Evolutionary conservation across 2,113 vertebrate species (phyloP), one percentile per base, ranked within the genome.

Genomic region (Antechinus flavipes): DNA sequence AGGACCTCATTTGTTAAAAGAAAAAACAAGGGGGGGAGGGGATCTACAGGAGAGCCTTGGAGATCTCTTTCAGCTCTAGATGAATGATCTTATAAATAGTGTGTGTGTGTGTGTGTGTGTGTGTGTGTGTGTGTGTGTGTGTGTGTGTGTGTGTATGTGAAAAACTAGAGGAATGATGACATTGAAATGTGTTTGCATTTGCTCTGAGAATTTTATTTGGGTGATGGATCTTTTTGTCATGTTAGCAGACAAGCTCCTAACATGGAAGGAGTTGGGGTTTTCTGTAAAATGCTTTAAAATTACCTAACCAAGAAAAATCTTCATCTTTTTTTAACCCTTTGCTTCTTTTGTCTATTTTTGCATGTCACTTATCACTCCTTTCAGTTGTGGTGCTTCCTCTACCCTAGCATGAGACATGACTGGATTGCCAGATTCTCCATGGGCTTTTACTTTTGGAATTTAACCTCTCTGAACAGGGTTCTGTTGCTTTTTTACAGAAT

Each of bases 391-490:
- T 94, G 95, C 97, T 98, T 98, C 95, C n/a, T 84, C 68, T 96
- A 92, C 94, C 93, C 91, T 94, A 98, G 97, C 91, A 96, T 98
- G 97, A 96, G 58, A 94, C 42, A 58, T 90, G 94, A 95, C 95
- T 94, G 90, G 91, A 90, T 93, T 96, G 61, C 95, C 91, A 96
- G 96, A 76, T 27, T 97, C 95, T 97, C 93, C 91, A 90, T 96
- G 93, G 46, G 98, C 98, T 98, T 97, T 89, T 97, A 98, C 97
- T 98, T 98, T 95, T 97, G 95, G 96, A 92, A 0, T 95, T 95
- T 98, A 98, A 98, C 94, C 93, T 98, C 98, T 98, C 97, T 98
- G 98, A 98, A 98, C 94, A 97, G 97, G 97, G 35, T 96, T 98
- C 93, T 97, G 97, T 97, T 98, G 96, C 96, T 97, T 98, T 50